Conservation (phyloP, 2,888 invertebrate species). For the Drosophila demipolita region DNA sequence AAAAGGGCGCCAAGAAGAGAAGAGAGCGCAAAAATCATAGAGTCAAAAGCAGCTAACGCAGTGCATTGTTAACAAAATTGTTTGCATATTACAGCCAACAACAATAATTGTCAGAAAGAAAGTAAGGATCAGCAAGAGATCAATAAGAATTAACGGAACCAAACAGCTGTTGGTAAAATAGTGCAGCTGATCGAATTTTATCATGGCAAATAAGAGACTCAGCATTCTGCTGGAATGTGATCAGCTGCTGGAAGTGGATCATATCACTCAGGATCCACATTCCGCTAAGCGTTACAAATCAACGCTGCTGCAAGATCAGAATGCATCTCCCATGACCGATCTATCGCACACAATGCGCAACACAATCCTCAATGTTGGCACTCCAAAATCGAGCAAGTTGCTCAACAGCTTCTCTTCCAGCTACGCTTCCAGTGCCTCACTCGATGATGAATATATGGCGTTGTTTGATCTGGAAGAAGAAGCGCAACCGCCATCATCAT, state of each 20-base stretch:
- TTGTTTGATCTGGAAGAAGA: slow-evolving; percentile 87
- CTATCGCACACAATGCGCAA: slow-evolving; percentile 56
- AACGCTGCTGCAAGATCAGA: slow-evolving; percentile 30
- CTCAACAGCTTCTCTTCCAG: slow-evolving; percentile 85
- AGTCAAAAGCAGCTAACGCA: slow-evolving; percentile 2
- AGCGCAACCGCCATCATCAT: slow-evolving; percentile 1
- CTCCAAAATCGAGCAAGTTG: slow-evolving; percentile 70
- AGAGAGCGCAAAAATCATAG: slow-evolving; percentile 46
- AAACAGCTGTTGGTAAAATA: background rate
- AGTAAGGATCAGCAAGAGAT: background rate
- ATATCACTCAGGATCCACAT: slow-evolving; percentile 10
- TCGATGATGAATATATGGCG: slow-evolving; percentile 88
- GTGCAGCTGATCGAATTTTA: slow-evolving; percentile 11
- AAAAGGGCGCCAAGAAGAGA: slow-evolving; percentile 46
- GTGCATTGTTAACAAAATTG: slow-evolving; percentile 3
- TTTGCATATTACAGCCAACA: background rate
- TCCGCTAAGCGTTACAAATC: slow-evolving; percentile 51
- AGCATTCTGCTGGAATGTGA: slow-evolving; percentile 36
- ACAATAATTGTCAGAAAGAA: background rate
- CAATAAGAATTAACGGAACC: slow-evolving; percentile 5
- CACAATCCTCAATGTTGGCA: slow-evolving; percentile 39
- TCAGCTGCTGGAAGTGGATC: slow-evolving; percentile 2
- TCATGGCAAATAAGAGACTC: slow-evolving; percentile 49
- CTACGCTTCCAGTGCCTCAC: slow-evolving; percentile 86
- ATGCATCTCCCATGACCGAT: slow-evolving; percentile 65